phyloP scores from a whole-genome alignment of 1,140 invertebrate genomes.

The Colletes latitarsis region DNA sequence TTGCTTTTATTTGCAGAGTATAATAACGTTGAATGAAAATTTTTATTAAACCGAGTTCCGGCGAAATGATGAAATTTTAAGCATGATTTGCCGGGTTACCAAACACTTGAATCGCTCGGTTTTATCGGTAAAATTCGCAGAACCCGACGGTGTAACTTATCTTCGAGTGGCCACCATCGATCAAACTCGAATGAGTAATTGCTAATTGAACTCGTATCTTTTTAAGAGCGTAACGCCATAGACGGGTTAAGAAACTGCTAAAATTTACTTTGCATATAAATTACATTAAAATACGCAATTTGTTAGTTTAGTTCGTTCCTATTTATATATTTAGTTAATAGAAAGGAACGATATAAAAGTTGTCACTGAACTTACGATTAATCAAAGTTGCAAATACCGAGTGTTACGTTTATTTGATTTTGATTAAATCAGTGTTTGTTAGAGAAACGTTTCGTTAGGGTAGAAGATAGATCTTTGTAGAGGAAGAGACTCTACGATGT shows the following conservation, averaged over 20 bases:
- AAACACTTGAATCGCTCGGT: constrained; percentile 39
- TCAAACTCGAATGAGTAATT: constrained; percentile 54
- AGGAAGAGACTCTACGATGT: constrained; percentile 30
- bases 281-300: no score
- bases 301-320: no score
- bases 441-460: not conserved
- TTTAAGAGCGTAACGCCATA: constrained; percentile 42
- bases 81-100: not conserved
- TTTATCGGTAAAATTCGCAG: constrained; percentile 53
- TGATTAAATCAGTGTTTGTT: no score
- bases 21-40: no score
- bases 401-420: no score
- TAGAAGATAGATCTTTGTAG: not conserved
- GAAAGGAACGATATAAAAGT: no score
- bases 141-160: constrained; percentile 47
- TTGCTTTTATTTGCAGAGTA: no score
- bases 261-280: not conserved
- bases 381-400: no score
- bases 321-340: no score
- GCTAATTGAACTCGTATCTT: constrained; percentile 56
- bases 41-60: no score
- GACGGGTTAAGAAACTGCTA: constrained; percentile 22
- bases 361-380: no score
- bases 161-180: constrained; percentile 51
- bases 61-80: no score